Evolutionary conservation across 1,140 invertebrate genomes (phyloP).

Genomic region (Frieseomelitta varia): DNA sequence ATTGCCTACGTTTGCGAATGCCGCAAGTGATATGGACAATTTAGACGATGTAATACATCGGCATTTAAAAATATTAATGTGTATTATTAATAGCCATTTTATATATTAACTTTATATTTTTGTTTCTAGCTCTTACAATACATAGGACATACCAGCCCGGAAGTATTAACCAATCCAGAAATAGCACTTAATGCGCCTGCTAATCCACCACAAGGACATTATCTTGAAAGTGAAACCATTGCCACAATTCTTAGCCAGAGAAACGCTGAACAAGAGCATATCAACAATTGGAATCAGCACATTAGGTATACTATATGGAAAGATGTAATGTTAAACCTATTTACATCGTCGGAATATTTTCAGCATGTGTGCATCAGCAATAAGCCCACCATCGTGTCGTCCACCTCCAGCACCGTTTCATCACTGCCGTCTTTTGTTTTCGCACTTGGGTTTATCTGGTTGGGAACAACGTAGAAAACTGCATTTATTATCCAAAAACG

Average conservation of each 20-base stretch:
- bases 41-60: slow-evolving; percentile 91
- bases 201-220: slow-evolving; percentile 85
- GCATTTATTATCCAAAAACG: slow-evolving; percentile 94
- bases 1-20: slow-evolving; percentile 91
- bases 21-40: slow-evolving; percentile 94
- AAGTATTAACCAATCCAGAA: slow-evolving; percentile 90
- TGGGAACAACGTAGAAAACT: slow-evolving; percentile 94
- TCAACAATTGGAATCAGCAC: slow-evolving; percentile 81
- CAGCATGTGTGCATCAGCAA: slow-evolving; percentile 73
- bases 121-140: slow-evolving; percentile 90
- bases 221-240: slow-evolving; percentile 91
- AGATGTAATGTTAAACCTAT: background rate
- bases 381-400: slow-evolving; percentile 73
- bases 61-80: slow-evolving; percentile 44
- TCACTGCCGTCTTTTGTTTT: slow-evolving; percentile 93
- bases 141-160: slow-evolving; percentile 95
- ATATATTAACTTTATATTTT: background rate
- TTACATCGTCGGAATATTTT: background rate
- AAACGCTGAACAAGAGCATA: slow-evolving; percentile 89
- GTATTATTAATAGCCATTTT: background rate
- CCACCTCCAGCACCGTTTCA: slow-evolving; percentile 87
- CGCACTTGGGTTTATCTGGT: slow-evolving; percentile 93
- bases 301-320: slow-evolving; percentile 63
- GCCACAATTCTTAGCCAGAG: slow-evolving; percentile 91
- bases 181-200: slow-evolving; percentile 88